Evolutionary conservation across 2,888 invertebrate species (phyloP).

Genomic region (Dicyrtomina minuta): DNA sequence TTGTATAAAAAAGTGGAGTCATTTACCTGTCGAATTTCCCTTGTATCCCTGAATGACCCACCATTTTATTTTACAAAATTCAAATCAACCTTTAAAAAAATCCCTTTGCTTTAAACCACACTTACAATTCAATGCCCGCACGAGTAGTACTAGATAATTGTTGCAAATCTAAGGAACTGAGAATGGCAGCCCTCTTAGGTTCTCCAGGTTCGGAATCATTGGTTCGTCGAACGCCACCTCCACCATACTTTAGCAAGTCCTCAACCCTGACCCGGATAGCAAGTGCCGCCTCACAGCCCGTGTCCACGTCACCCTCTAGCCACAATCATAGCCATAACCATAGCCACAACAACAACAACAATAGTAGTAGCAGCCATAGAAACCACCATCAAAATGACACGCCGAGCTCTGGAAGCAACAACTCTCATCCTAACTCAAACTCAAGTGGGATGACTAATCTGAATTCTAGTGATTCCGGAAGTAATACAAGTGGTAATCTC

Average conservation of each 20-base stretch:
- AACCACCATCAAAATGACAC: not conserved
- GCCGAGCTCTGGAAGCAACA: constrained; percentile 19
- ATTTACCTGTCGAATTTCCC: too few relatives aligned
- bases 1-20: too few relatives aligned
- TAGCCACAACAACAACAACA: not conserved
- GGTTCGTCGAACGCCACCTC: constrained; percentile 73
- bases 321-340: constrained; percentile 13
- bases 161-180: constrained; percentile 31
- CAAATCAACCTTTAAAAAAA: too few relatives aligned
- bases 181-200: constrained; percentile 38
- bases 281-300: not conserved
- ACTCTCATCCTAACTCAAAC: constrained; percentile 2
- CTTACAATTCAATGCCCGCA: too few relatives aligned
- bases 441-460: constrained; percentile 17
- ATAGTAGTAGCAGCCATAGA: not conserved
- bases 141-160: not conserved
- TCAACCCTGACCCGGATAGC: constrained; percentile 47
- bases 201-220: constrained; percentile 61
- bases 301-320: constrained; percentile 5
- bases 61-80: too few relatives aligned
- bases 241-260: constrained; percentile 70
- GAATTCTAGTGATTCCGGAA: constrained; percentile 35
- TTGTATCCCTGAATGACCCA: too few relatives aligned
- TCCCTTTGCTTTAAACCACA: too few relatives aligned
- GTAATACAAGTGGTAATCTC: constrained; percentile 17